Evolutionary conservation across 1,140 invertebrate species (phyloP), one percentile per base, ranked within the genome.

Genomic region (Wiebesia pumilae): DNA sequence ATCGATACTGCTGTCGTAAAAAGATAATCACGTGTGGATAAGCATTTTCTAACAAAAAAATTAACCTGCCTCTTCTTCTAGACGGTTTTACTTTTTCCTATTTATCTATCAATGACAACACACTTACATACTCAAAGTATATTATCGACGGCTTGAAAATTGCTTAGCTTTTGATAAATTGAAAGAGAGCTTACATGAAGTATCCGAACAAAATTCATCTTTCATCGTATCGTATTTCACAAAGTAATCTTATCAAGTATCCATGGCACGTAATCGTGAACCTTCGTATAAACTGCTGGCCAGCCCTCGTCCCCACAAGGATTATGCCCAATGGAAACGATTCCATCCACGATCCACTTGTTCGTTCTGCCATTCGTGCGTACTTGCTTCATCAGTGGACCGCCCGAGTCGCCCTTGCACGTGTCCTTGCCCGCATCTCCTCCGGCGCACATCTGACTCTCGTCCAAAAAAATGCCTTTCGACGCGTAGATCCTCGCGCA

Each of bases 211-310:
- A 47, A 47, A 47, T 47, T 47, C 6, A 47, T 47, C 43, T 47
- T n/a, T n/a, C n/a, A n/a, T n/a, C n/a, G 14, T 6, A 47, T 47
- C 6, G 43, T 47, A 7, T 47, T 9, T 93, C 90, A 93, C 82
- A 90, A 81, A 86, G 91, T 91, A 21, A 95, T 89, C 81, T 94
- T 95, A 0, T 87, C 85, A 0, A 94, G 79, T 78, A 97, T 96
- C 97, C 97, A 97, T 43, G 95, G 94, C 0, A 96, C 89, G 87
- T 95, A 97, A 30, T 95, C 90, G 0, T 93, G 92, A 1, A 97
- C 96, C 81, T 95, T 94, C 0, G 97, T 97, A 89, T 97, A 98
- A 7, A 97, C 95, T 1, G 96, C 97, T 0, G 97, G 97, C 94
- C 95, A 96, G 3, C 95, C 95, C n/a, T n/a, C n/a, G n/a, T n/a